Conservation (phyloP, 2,113 vertebrate genomes). For the Daboia siamensis region DNA sequence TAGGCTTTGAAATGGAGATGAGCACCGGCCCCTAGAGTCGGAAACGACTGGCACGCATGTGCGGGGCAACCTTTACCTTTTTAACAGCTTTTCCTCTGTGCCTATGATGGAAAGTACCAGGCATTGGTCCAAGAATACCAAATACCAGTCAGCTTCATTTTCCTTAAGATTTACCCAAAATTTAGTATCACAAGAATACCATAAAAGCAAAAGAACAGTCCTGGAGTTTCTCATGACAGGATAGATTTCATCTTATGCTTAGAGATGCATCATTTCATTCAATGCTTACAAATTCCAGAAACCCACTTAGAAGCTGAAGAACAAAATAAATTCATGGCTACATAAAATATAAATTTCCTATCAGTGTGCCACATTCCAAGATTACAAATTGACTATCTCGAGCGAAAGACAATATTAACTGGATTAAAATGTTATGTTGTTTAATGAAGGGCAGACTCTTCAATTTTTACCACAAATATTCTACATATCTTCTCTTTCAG, state of each 20-base stretch:
- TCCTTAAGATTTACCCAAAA: constrained; percentile 41
- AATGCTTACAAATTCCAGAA: constrained; percentile 29
- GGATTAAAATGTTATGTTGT: background rate
- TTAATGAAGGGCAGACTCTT: background rate
- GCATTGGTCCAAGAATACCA: constrained; percentile 12
- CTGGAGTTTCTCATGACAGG: constrained; percentile 36
- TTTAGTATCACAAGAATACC: background rate
- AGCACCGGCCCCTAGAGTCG: too few species aligned
- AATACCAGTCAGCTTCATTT: constrained; percentile 20
- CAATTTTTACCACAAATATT: background rate
- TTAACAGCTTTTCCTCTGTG: background rate
- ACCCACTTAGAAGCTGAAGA: constrained; percentile 12
- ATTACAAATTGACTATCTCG: background rate
- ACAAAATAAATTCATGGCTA: constrained; percentile 5
- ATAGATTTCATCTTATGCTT: constrained; percentile 1
- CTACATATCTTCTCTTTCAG: background rate
- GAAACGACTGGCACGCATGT: too few species aligned
- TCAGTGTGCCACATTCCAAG: background rate
- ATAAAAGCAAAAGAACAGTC: background rate
- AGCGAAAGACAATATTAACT: background rate
- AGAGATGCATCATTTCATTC: constrained; percentile 5
- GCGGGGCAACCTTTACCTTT: too few species aligned
- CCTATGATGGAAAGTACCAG: constrained; percentile 30
- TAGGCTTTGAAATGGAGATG: too few species aligned
- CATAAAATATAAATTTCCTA: constrained; percentile 6